Percentiles rank a stretch among this genome's conserved stretches.
phyloP scores from a whole-genome alignment of 1,140 invertebrate species.

The Lasaia peninsularis region DNA sequence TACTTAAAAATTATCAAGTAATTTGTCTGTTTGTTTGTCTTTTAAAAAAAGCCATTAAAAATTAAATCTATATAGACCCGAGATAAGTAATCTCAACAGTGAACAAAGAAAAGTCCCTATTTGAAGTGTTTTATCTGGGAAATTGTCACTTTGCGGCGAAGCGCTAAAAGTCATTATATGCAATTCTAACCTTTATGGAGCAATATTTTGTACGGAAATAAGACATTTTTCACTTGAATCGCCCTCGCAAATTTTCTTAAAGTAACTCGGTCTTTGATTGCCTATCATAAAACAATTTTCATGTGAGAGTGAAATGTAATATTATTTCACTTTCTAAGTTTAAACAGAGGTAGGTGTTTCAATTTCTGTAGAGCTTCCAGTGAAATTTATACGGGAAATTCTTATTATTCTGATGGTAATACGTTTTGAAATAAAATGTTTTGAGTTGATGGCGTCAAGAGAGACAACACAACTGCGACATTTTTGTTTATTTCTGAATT shows the following conservation, averaged over 20 bases:
- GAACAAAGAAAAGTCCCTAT: slow-evolving; percentile 21
- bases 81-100: slow-evolving; percentile 4
- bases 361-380: neutral
- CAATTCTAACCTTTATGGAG: slow-evolving; percentile 37
- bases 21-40: too few species aligned
- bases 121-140: slow-evolving; percentile 30
- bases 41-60: neutral
- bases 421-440: neutral
- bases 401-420: neutral
- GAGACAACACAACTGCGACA: too few species aligned
- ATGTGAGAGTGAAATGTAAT: slow-evolving; percentile 13
- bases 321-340: slow-evolving; percentile 1
- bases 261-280: slow-evolving; percentile 27
- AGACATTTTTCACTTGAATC: slow-evolving; percentile 38
- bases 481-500: too few species aligned
- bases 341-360: slow-evolving; percentile 7
- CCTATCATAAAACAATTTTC: slow-evolving; percentile 33
- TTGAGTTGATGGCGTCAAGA: too few species aligned
- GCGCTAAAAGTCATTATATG: slow-evolving; percentile 39
- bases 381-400: slow-evolving; percentile 1
- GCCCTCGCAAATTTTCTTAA: slow-evolving; percentile 22
- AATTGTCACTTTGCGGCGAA: slow-evolving; percentile 37
- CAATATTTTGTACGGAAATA: slow-evolving; percentile 40
- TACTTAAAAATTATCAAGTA: too few species aligned
- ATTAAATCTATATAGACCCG: neutral